Evolutionary conservation across 2,888 invertebrate genomes (phyloP).

Genomic region (Ectemnius continuus): DNA sequence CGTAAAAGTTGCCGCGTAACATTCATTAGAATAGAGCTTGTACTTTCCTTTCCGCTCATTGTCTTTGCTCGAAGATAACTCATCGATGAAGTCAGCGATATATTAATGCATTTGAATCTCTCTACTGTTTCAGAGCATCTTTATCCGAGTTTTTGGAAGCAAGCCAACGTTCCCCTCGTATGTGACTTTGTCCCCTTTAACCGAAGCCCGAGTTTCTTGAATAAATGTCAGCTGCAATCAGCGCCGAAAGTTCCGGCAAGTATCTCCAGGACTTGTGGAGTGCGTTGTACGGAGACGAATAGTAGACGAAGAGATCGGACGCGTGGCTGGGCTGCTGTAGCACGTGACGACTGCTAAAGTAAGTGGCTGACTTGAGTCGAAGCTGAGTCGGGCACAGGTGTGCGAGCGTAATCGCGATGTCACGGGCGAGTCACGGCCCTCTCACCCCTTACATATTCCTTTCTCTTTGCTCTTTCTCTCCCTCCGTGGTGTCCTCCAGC

Average conservation of each 20-base stretch:
- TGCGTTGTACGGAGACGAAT: conserved; percentile 1
- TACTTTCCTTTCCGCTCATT: no score
- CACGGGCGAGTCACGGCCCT: conserved; percentile 74
- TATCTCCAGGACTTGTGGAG: background rate
- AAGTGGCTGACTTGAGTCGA: conserved; percentile 69
- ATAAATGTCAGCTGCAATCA: background rate
- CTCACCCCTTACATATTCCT: conserved; percentile 35
- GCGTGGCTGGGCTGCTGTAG: conserved; percentile 61
- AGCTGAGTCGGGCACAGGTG: conserved; percentile 70
- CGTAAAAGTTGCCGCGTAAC: conserved; percentile 28
- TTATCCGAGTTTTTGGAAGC: no score
- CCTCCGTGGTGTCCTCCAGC: conserved; percentile 24
- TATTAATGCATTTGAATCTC: no score
- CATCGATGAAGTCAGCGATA: no score
- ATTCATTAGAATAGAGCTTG: conserved; percentile 28
- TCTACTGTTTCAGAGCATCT: no score
- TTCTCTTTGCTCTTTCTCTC: conserved; percentile 32
- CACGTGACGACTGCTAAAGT: conserved; percentile 74
- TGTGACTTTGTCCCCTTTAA: no score
- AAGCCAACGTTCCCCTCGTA: no score
- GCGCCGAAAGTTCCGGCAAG: background rate
- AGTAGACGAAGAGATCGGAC: conserved; percentile 43
- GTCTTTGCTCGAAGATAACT: no score
- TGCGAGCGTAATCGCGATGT: conserved; percentile 76
- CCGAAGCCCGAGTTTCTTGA: no score